phyloP scores from a whole-genome alignment of 64 coral and sea anemone species.

The Actinia equina region DNA sequence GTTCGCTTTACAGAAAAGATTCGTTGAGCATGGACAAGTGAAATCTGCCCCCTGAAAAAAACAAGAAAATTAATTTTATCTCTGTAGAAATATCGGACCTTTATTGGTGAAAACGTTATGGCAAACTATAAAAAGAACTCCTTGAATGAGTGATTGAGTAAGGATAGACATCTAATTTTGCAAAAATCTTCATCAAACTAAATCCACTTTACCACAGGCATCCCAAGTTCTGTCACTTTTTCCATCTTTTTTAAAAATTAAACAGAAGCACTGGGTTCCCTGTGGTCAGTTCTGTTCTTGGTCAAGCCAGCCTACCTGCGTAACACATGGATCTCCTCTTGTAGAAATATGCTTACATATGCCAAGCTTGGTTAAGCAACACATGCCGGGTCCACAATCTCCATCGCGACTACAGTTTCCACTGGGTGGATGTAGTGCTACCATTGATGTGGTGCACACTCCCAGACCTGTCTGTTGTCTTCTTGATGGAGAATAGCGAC shows the following conservation, averaged over 20 bases:
- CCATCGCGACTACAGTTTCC: background rate
- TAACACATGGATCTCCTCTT: constrained; percentile 3
- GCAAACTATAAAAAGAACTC: too few relatives aligned
- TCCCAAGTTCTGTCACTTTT: background rate
- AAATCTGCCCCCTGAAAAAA: background rate
- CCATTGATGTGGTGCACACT: background rate
- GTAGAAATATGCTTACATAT: background rate
- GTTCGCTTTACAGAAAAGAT: constrained; percentile 11
- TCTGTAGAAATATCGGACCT: too few relatives aligned
- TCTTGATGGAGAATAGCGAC: background rate
- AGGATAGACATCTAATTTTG: too few relatives aligned
- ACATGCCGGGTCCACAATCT: background rate
- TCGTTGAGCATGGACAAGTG: background rate
- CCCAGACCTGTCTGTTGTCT: background rate
- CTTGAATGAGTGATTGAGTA: too few relatives aligned
- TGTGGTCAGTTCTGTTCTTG: too few relatives aligned
- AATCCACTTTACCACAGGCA: background rate
- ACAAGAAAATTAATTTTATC: background rate
- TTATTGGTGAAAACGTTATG: too few relatives aligned
- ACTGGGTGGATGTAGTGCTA: background rate
- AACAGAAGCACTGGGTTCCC: too few relatives aligned
- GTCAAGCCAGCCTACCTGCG: background rate
- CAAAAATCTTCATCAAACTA: too few relatives aligned
- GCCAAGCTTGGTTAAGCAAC: constrained; percentile 7
- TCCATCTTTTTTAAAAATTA: background rate